Percentiles rank a stretch among this genome's conserved stretches.
Evolutionary conservation across 2,888 invertebrate species (phyloP).

Genomic region (Aleiodes alternator): DNA sequence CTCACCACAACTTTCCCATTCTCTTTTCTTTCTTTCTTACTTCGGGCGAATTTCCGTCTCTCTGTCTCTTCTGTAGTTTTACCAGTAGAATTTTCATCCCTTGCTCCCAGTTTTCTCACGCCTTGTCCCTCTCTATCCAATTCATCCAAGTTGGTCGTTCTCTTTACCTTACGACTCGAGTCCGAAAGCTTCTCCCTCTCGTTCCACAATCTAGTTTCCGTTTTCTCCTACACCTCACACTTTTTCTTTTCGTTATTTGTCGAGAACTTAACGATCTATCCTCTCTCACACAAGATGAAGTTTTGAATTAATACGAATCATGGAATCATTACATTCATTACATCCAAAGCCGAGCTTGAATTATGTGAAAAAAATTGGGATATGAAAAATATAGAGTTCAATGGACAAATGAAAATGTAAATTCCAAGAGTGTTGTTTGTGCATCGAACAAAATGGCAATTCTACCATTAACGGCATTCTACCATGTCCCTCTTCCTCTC

Average conservation of each 20-base stretch:
- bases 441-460: slow-evolving; percentile 40
- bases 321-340: slow-evolving; percentile 10
- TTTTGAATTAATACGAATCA: slow-evolving; percentile 23
- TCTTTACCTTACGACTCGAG: slow-evolving; percentile 17
- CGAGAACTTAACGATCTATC: slow-evolving; percentile 3
- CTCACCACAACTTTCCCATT: background rate
- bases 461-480: slow-evolving; percentile 45
- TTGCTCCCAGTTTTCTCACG: slow-evolving; percentile 8
- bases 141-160: slow-evolving; percentile 22
- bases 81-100: slow-evolving; percentile 23
- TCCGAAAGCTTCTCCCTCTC: slow-evolving; percentile 4
- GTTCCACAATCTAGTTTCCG: background rate
- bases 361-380: background rate
- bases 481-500: too few relatives aligned
- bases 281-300: background rate
- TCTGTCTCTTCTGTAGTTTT: slow-evolving; percentile 32
- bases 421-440: slow-evolving; percentile 12
- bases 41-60: slow-evolving; percentile 19
- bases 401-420: slow-evolving; percentile 2
- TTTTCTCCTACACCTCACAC: too few relatives aligned
- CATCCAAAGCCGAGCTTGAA: background rate
- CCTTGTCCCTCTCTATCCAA: slow-evolving; percentile 13
- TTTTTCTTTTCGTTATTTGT: slow-evolving; percentile 4
- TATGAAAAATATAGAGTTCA: slow-evolving; percentile 23
- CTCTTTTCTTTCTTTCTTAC: slow-evolving; percentile 27